Evolutionary conservation across 2,797 vertebrate species (phyloP).

Genomic region (Gallinago solitaria): DNA sequence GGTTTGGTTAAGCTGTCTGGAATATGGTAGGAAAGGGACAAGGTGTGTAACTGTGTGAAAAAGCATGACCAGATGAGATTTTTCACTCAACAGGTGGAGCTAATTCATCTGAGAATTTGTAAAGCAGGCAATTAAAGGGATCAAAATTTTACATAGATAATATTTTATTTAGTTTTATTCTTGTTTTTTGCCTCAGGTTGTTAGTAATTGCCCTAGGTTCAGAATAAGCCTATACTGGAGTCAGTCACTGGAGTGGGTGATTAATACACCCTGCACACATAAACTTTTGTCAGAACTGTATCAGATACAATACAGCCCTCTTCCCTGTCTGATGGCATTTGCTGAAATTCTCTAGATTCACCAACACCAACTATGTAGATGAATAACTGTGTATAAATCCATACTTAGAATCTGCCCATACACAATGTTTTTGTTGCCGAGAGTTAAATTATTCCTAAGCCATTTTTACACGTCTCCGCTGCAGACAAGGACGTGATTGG

Average conservation of each 20-base stretch:
- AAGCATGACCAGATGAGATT: background rate
- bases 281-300: constrained; percentile 18
- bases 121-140: background rate
- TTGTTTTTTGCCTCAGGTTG: background rate
- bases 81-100: background rate
- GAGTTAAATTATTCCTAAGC: background rate
- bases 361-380: background rate
- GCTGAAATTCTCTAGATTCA: background rate
- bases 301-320: background rate
- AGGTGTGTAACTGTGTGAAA: background rate
- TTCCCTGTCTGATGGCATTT: background rate
- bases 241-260: background rate
- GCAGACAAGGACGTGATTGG: background rate
- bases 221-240: background rate
- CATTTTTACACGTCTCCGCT: background rate
- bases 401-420: background rate
- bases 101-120: background rate
- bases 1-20: background rate
- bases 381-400: background rate
- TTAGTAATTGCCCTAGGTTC: background rate
- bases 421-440: background rate
- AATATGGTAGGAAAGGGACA: background rate
- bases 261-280: background rate
- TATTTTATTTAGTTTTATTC: background rate
- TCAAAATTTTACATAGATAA: background rate